phyloP scores from a whole-genome alignment of 2,888 invertebrate species.

The Drosophila maculinotata region DNA sequence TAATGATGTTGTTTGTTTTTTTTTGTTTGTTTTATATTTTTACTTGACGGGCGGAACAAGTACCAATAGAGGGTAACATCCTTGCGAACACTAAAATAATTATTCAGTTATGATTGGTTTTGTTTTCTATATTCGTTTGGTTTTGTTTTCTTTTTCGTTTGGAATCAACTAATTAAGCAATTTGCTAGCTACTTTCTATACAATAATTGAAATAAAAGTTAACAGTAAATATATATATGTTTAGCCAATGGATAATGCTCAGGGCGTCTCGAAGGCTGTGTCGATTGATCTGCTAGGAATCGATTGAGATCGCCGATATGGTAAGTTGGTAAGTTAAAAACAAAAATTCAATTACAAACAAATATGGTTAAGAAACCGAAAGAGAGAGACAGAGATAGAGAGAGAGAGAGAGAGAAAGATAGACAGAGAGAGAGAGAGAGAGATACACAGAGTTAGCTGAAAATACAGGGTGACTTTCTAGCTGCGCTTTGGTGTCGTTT shows the following conservation, averaged over 20 bases:
- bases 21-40: constrained; percentile 46
- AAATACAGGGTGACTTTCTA: constrained; percentile 55
- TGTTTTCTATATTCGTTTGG: background rate
- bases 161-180: background rate
- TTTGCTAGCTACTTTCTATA: constrained; percentile 1
- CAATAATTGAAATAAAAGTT: background rate
- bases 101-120: constrained; percentile 4
- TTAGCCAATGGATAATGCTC: background rate
- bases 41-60: constrained; percentile 85
- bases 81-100: constrained; percentile 58
- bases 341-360: constrained; percentile 40
- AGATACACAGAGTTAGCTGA: constrained; percentile 48
- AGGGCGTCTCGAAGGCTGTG: constrained; percentile 7
- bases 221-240: background rate
- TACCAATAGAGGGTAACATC: constrained; percentile 85
- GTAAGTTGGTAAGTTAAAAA: constrained; percentile 22
- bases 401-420: constrained; percentile 6
- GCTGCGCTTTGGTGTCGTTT: constrained; percentile 42
- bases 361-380: constrained; percentile 22
- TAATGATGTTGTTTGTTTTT: constrained; percentile 11
- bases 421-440: constrained; percentile 32
- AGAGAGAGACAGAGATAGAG: constrained; percentile 4
- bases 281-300: background rate
- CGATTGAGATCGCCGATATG: constrained; percentile 6
- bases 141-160: constrained; percentile 4